Evolutionary conservation across 2,797 vertebrate genomes (phyloP).

Genomic region (Phylloscopus collybita): DNA sequence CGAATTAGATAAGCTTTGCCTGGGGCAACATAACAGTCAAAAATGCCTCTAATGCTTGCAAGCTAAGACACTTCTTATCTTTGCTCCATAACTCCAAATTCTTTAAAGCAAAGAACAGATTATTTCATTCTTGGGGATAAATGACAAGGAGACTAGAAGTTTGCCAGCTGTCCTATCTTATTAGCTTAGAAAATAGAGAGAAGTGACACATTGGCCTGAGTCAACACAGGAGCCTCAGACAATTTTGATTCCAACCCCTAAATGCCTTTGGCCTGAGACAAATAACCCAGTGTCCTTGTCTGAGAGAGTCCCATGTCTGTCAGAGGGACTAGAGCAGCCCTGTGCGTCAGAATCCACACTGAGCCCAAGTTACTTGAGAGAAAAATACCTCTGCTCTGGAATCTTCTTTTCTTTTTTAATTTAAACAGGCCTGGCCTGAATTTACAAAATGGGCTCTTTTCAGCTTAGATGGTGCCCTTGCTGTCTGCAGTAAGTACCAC

Average conservation of each 20-base stretch:
- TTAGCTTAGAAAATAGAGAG: not conserved
- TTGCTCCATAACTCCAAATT: conserved; percentile 24
- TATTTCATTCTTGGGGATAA: conserved; percentile 36
- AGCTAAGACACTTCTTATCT: conserved; percentile 59
- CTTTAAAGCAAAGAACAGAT: conserved; percentile 44
- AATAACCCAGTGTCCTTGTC: not conserved
- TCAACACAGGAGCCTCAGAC: not conserved
- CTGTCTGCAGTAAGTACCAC: not conserved
- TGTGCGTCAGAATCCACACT: not conserved
- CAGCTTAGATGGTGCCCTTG: not conserved
- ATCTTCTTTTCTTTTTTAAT: not conserved
- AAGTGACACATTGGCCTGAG: not conserved
- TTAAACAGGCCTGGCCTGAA: not conserved
- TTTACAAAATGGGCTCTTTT: not conserved
- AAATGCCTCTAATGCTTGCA: conserved; percentile 45
- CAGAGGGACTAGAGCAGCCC: not conserved
- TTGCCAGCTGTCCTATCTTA: conserved; percentile 35
- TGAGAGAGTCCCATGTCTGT: not conserved
- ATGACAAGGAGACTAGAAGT: conserved; percentile 6
- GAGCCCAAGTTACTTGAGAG: not conserved
- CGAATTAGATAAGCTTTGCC: conserved; percentile 56
- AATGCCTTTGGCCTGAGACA: not conserved
- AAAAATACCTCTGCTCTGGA: not conserved
- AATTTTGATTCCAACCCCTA: not conserved
- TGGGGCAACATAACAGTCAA: conserved; percentile 17